Evolutionary conservation across 1,140 invertebrate species (phyloP), one percentile per base, ranked within the genome.

Genomic region (Pararge aegeria): DNA sequence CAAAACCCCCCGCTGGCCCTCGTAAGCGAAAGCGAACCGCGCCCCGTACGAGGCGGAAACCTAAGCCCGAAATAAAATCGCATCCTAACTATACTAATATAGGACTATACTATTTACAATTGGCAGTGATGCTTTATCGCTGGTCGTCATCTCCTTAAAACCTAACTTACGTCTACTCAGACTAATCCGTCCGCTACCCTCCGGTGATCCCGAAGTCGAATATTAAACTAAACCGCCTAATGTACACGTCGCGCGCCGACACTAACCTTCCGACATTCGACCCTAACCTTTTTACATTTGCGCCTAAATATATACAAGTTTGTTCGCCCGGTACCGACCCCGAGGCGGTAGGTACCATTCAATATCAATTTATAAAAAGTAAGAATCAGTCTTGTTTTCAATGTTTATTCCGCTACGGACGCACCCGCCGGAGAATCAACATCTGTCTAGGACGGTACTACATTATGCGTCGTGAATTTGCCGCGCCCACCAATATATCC

Each of bases 311-410:
- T 87, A 38, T 82, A 87, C 83, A 87, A 29, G 46, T 78, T 71
- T 71, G 73, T 74, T 71, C 78, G 70, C 65, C 40, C 42, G 38
- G 46, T 58, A 52, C 53, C 42, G 50, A 65, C 62, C 13, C 42
- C 15, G 19, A 7, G 56, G 64, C 61, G 44, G 63, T 61, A 62
- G 54, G 67, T 61, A 24, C 66, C 73, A 54, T 73, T 71, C 73
- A 70, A 78, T 78, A 75, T 77, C 77, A 71, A 12, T 12, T 24
- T 84, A 83, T 80, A 86, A 79, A 87, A 82, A 76, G 70, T 79
- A 80, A 84, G 72, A 69, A 82, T 89, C 86, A 89, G 86, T 89
- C 86, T 89, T 89, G 80, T 89, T 70, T 75, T 68, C 76, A 77
- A 69, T 59, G 59, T 66, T 49, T 16, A 56, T 58, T 62, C 67